Evolutionary conservation across 2,888 invertebrate species (phyloP).

Genomic region (Herminia tarsipennalis): DNA sequence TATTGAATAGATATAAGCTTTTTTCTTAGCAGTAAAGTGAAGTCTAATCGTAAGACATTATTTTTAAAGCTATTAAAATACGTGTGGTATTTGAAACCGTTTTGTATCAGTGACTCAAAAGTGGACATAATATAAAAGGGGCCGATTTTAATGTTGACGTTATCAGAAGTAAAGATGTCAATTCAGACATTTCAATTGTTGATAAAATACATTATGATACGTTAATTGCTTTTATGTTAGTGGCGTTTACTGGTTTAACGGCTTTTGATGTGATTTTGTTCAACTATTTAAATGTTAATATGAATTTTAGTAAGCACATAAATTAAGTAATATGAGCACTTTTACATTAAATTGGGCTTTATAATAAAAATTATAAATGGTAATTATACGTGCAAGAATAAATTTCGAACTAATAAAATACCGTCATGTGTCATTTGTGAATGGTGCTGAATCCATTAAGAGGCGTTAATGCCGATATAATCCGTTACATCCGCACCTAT

Average conservation of each 20-base stretch:
- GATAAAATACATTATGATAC: constrained; percentile 11
- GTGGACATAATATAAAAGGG: constrained; percentile 50
- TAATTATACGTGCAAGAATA: constrained; percentile 19
- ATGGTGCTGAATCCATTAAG: constrained; percentile 58
- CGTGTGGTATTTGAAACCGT: constrained; percentile 57
- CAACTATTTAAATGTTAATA: constrained; percentile 9
- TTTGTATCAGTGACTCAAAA: constrained; percentile 47
- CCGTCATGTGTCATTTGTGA: constrained; percentile 32
- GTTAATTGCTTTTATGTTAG: constrained; percentile 14
- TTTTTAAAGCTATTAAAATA: constrained; percentile 64
- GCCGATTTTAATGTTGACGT: constrained; percentile 48
- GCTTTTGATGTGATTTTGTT: neutral
- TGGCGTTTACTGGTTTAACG: neutral
- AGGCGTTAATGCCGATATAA: constrained; percentile 69
- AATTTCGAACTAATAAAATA: constrained; percentile 33
- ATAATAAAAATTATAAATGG: constrained; percentile 21
- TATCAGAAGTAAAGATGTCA: constrained; percentile 30
- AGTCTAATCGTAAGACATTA: constrained; percentile 60
- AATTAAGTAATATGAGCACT: constrained; percentile 13
- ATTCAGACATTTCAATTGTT: constrained; percentile 23
- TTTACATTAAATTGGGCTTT: constrained; percentile 9
- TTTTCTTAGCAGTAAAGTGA: constrained; percentile 52
- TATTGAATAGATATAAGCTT: constrained; percentile 58
- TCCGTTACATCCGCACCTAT: constrained; percentile 69
- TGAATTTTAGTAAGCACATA: constrained; percentile 3